Base-by-base conservation (phyloP, 2,113 vertebrate genomes). In the Oryzias melastigma region DNA sequence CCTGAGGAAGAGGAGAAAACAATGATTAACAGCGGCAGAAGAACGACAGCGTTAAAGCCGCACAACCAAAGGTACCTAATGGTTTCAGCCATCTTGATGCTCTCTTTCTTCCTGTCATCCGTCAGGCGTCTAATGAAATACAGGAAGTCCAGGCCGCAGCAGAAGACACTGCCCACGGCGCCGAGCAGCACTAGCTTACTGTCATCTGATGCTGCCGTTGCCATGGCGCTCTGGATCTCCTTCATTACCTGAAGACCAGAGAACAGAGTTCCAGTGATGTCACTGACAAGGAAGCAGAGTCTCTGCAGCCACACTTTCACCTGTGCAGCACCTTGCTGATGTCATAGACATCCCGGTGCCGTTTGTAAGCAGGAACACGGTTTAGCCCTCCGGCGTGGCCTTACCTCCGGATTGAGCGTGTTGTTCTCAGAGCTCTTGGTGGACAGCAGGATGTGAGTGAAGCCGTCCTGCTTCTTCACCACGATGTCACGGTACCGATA, bases 401-500 rank as follows among this genome's bases (percentile, higher is more conserved):
- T 89, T 44, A 93, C 92, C 92, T 99, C 96, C 7, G 96, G 95
- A 68, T 97, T 99, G 22, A 99, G 91, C 1, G 94, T 94, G 88
- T 98, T 99, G 90, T 98, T 95, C 84, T 98, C 95, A 0, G 97
- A 97, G 18, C 95, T 96, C 73, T 97, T 98, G 58, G 95, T 99
- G 14, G 97, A 98, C 14, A 99, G 91, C 88, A 98, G 88, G 77
- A 99, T 95, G 84, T 99, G 97, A 4, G 96, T 99, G 90, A 98
- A 99, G 61, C 97, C 95, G 5, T 99, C 97, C 44, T 98, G 97
- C 51, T 98, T 98, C 80, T 95, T 94, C 75, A 99, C 97, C 61
- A 99, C 95, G 44, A 99, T 97, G 86, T 99, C 96, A 50, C 97
- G 92, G 88, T 98, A 99, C 17, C 96, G 93, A 88, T 98, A 98